These are phyloP conservation scores for Blennius ocellaris DNA, from an alignment of 2,113 vertebrate species.

Conservation along the genomic window DNA sequence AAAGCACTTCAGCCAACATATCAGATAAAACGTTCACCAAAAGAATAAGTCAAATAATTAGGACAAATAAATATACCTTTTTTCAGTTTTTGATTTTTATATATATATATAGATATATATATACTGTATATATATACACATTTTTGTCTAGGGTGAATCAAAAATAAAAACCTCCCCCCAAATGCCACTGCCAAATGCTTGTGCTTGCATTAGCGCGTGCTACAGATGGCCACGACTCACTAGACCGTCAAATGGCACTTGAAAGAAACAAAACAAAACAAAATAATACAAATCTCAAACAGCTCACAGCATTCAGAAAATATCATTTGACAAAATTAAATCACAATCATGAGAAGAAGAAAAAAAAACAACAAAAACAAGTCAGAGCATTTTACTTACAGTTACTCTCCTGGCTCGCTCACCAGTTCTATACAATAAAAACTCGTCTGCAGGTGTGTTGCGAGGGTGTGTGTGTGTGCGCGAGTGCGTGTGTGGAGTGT, in stretches of 20 bases:
- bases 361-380: constrained; percentile 49
- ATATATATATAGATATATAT: no score
- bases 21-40: constrained; percentile 76
- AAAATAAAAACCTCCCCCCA: constrained; percentile 62
- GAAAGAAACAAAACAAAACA: constrained; percentile 44
- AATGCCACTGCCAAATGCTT: constrained; percentile 82
- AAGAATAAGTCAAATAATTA: constrained; percentile 76
- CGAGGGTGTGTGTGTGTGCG: constrained; percentile 9
- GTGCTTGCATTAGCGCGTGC: constrained; percentile 86
- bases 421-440: constrained; percentile 73
- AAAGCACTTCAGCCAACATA: constrained; percentile 80
- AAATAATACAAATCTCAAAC: constrained; percentile 67
- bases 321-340: constrained; percentile 68
- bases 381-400: constrained; percentile 60
- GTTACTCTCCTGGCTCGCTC: constrained; percentile 48
- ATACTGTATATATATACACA: constrained; percentile 78
- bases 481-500: constrained; percentile 21
- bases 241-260: constrained; percentile 86
- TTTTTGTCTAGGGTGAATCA: constrained; percentile 69
- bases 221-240: constrained; percentile 85
- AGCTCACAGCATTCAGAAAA: constrained; percentile 77
- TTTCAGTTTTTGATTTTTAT: constrained; percentile 54
- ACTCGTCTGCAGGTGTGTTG: constrained; percentile 38
- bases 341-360: constrained; percentile 58
- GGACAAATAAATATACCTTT: constrained; percentile 85